Evolutionary conservation across 2,888 invertebrate species (phyloP), one percentile per base, ranked within the genome.

Genomic region (Altica lythri): DNA sequence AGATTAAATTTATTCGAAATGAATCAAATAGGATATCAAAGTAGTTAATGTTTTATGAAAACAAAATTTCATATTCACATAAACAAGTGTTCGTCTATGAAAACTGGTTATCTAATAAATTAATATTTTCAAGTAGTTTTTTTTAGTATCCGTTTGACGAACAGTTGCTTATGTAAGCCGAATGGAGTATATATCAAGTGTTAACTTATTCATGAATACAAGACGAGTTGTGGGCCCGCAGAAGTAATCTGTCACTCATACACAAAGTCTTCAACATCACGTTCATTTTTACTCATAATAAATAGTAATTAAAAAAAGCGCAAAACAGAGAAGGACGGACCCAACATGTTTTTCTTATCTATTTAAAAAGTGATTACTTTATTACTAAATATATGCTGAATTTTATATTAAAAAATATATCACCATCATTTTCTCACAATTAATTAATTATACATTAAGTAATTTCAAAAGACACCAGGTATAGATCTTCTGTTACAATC

Each of bases 231-330:
- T 29, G 46, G 53, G 53, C 53, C 35, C 40, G 53, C 64, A 69
- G 74, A 70, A 65, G 65, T 68, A 67, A 71, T 68, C 73, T 73
- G 75, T 74, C 74, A 74, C 72, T 74, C 72, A 69, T 72, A 70
- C 72, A 69, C 71, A 68, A 71, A 73, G 73, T 71, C 72, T 74
- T 75, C 74, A 73, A 72, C 69, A 60, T 66, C 65, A 67, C 68
- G 67, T 68, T 63, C 71, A 67, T 72, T 73, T 72, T 71, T 74
- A 71, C 72, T 72, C 73, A 72, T 74, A 74, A 74, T 73, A 73
- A 72, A 74, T 71, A 72, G 72, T 74, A 69, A 68, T 68, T 68
- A 68, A 68, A 61, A n/a, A 61, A 58, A 55, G 52, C 61, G 62
- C 62, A 44, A 51, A 10, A 45, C 58, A 58, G 56, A 45, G 56